Percentiles rank a stretch among this genome's conserved stretches.
phyloP scores from a whole-genome alignment of 1,140 invertebrate genomes.

The Cydia fagiglandana region DNA sequence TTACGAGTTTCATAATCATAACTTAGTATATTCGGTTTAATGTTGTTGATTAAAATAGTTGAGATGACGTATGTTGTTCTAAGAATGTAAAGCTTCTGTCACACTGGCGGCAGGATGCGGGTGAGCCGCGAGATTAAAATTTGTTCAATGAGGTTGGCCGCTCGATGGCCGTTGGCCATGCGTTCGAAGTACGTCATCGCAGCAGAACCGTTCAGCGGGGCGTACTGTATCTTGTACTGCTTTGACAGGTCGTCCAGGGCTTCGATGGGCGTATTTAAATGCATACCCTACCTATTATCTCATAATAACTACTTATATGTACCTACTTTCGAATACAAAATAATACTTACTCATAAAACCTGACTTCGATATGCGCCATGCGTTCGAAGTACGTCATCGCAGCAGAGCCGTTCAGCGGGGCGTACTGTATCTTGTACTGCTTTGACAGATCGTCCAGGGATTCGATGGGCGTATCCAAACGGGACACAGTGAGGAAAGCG shows the following conservation, averaged over 20 bases:
- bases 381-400: slow-evolving; percentile 96
- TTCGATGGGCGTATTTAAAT: slow-evolving; percentile 93
- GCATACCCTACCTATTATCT: no score
- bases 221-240: slow-evolving; percentile 97
- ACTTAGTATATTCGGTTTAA: neutral
- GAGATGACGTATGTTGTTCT: slow-evolving; percentile 3
- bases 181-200: slow-evolving; percentile 96
- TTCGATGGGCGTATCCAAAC: slow-evolving; percentile 94
- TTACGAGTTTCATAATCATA: slow-evolving; percentile 9
- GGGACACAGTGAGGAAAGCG: slow-evolving; percentile 95
- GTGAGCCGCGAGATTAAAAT: neutral
- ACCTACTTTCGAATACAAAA: no score
- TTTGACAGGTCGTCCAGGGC: slow-evolving; percentile 95
- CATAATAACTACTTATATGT: no score
- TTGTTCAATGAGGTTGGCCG: no score
- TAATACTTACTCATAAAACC: slow-evolving; percentile 92
- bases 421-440: slow-evolving; percentile 97
- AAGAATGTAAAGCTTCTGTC: neutral
- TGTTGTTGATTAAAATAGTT: slow-evolving; percentile 15
- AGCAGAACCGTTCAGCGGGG: slow-evolving; percentile 90
- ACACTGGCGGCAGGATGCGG: neutral
- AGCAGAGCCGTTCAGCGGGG: slow-evolving; percentile 90
- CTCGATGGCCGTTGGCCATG: slow-evolving; percentile 90
- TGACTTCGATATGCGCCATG: slow-evolving; percentile 97
- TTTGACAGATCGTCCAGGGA: slow-evolving; percentile 95